Base-by-base conservation (phyloP, 2,888 invertebrate species). In the Dynastes tityus region DNA sequence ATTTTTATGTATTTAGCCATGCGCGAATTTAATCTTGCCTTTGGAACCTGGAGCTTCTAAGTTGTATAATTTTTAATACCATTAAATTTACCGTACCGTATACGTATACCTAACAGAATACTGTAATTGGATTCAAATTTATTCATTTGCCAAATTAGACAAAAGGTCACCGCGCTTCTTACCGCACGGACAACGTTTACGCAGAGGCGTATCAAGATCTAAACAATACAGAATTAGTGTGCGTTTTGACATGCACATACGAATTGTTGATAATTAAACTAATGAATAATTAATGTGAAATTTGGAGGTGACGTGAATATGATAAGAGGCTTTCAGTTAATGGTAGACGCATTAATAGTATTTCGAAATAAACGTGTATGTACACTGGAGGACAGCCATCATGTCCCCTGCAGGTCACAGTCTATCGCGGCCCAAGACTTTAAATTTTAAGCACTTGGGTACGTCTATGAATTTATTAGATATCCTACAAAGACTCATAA, bases 271-370 rank as follows among this genome's bases (percentile, higher is more conserved):
- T 63, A 63, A 63, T 63, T 63, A 63, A 63, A 13, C 13, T 32
- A 9, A 32, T 63, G 63, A 63, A 63, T 63, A 63, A 27, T 63
- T 63, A 63, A 63, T 63, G 63, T 11, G 32, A 2, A 63, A 63
- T 63, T 63, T 32, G 5, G 63, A 5, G 27, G 13, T 11, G 29
- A 63, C 27, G 32, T 16, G 55, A 16, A 55, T 45, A 11, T 11
- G 45, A 45, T 45, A 45, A 45, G 45, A 11, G 45, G 32, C 32
- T 32, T 32, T 32, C 32, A 5, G 32, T 5, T 32, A 4, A 5
- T 32, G 32, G 32, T 32, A 32, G 5, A 32, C 5, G 32, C 32
- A 32, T 32, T 32, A 32, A 32, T 32, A 32, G 32, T 32, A 32
- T 5, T 32, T 32, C 0, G 32, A 32, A 32, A 32, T 32, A 32